These are phyloP conservation scores for Drosophila greeni DNA, from an alignment of 2,888 invertebrate genomes.

Conservation along the genomic window DNA sequence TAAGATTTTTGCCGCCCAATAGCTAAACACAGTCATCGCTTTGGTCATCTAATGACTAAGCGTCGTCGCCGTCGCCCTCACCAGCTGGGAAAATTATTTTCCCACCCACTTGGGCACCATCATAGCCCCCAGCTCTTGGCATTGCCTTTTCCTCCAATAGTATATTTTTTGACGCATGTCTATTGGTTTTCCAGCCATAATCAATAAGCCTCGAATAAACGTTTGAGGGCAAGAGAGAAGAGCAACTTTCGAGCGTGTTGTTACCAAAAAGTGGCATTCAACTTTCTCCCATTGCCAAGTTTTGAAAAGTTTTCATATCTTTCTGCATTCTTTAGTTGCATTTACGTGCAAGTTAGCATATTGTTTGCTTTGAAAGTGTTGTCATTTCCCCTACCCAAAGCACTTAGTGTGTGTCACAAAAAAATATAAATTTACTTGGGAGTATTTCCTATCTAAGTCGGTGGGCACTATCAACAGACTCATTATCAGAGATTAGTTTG, in stretches of 20 bases:
- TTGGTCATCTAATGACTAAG: constrained; percentile 43
- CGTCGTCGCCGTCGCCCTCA: constrained; percentile 14
- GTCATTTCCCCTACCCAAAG: neutral
- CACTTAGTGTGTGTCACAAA: neutral
- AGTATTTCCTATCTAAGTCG: constrained; percentile 5
- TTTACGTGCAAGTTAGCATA: constrained; percentile 1
- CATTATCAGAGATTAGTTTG: constrained; percentile 22
- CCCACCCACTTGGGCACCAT: constrained; percentile 6
- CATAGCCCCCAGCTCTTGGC: neutral
- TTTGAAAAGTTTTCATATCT: neutral
- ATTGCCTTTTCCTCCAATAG: constrained; percentile 2
- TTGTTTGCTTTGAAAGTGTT: neutral
- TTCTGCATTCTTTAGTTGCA: neutral
- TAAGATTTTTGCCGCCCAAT: constrained; percentile 30
- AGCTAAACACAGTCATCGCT: constrained; percentile 29
- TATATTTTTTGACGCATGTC: constrained; percentile 38
- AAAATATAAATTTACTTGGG: neutral
- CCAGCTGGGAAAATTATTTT: constrained; percentile 20
- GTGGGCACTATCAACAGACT: neutral
- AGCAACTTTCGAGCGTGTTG: neutral
- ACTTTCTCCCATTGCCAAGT: constrained; percentile 16
- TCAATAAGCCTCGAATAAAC: constrained; percentile 51
- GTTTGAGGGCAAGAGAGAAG: constrained; percentile 6
- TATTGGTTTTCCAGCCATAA: constrained; percentile 61
- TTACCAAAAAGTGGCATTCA: constrained; percentile 16